Evolutionary conservation across 2,888 invertebrate species (phyloP), one percentile per base, ranked within the genome.

Genomic region (Rhamphomyia laevipes): DNA sequence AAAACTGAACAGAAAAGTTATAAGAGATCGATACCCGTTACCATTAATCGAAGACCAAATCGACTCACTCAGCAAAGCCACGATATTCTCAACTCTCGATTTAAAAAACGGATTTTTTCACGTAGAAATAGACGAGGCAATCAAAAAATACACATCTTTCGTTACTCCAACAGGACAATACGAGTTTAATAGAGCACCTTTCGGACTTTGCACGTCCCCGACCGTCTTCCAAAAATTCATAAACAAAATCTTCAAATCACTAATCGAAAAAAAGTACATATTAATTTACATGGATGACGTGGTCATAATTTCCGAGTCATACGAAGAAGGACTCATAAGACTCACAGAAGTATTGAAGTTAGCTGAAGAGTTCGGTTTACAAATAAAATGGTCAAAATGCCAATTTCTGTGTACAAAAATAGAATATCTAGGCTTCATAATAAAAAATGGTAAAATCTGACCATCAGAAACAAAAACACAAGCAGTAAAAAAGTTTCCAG

Each of bases 401-500:
- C 35, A 55, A 15, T 53, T 55, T 48, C 35, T 55, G 15, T 42
- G 47, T 16, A 51, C 18, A 30, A 13, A 13, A 11, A 49, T 54
- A 1, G 43, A 46, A 23, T 51, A 21, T 53, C 50, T 43, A 46
- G 54, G 35, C 2, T 7, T 21, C 9, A 9, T 27, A 15, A 42
- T 42, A n/a, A 21, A 52, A 23, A 43, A 56, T n/a, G 51, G 50
- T 11, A 51, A 53, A 6, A 47, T 63, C 7, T 51, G 45, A 16
- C 60, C 60, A 12, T 56, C 56, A 10, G 45, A 51, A 11, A 27
- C 23, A 10, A 63, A 63, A 49, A 53, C 55, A n/a, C 18, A 15
- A 16, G 58, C 57, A 1, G 55, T 63, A n/a, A n/a, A 47, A 16
- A 52, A 55, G 7, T 63, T 57, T 52, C 58, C 58, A 2, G 38